These are phyloP conservation scores for Zosterops borbonicus DNA, from an alignment of 2,113 vertebrate species.

Conservation along the genomic window DNA sequence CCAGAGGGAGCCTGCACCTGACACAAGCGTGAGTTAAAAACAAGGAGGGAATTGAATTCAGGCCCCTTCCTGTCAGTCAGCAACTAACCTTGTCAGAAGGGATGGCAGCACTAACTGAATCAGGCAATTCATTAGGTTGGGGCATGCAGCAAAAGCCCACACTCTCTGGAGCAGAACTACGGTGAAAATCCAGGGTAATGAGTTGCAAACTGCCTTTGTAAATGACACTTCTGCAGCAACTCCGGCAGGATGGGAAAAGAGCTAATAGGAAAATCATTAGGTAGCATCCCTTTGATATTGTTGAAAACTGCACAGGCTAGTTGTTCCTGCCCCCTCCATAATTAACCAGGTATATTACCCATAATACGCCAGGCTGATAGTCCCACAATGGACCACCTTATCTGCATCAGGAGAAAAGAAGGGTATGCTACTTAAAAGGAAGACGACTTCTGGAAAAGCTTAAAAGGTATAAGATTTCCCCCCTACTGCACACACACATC, in stretches of 20 bases:
- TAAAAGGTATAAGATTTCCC: not conserved
- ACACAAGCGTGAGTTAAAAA: not conserved
- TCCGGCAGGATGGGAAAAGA: constrained; percentile 46
- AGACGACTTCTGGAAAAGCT: not conserved
- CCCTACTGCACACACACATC: accelerated
- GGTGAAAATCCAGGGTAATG: constrained; percentile 61
- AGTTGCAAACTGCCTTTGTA: constrained; percentile 63
- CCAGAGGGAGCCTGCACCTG: constrained; percentile 21
- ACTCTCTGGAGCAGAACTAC: constrained; percentile 48
- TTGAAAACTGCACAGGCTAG: constrained; percentile 15
- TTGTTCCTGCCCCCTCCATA: constrained; percentile 33
- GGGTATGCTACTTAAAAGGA: not conserved
- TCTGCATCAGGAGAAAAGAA: not conserved
- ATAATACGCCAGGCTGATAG: not conserved
- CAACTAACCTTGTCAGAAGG: constrained; percentile 48
- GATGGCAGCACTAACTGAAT: constrained; percentile 16
- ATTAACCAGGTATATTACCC: constrained; percentile 46
- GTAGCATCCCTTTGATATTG: constrained; percentile 55
- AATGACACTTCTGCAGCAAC: constrained; percentile 49
- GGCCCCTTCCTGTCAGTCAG: constrained; percentile 40
- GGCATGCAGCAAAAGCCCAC: constrained; percentile 37
- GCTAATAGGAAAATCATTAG: constrained; percentile 64
- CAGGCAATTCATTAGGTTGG: constrained; percentile 52
- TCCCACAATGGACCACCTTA: not conserved
- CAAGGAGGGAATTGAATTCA: constrained; percentile 43